Evolutionary conservation across 2,113 vertebrate species (phyloP).

Genomic region (Brachypodius melanocephalos): DNA sequence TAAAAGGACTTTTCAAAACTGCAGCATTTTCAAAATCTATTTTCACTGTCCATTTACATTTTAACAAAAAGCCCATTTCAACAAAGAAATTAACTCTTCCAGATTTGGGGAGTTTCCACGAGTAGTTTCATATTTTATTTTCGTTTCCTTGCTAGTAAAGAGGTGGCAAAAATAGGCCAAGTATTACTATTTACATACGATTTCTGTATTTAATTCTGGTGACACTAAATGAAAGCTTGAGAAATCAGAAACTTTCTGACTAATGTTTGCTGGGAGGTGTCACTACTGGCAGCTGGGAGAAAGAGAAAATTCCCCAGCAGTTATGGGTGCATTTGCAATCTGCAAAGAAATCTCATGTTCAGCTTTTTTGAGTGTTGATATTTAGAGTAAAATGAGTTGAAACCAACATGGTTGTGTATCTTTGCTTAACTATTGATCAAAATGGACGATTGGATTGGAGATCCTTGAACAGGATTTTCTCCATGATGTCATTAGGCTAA

Average conservation of each 20-base stretch:
- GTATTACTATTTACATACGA: background rate
- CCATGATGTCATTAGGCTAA: background rate
- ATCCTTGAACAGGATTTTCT: background rate
- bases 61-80: background rate
- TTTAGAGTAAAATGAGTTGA: background rate
- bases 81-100: background rate
- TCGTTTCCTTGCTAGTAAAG: background rate
- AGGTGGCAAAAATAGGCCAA: background rate
- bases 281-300: background rate
- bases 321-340: background rate
- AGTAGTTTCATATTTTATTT: background rate
- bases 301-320: background rate
- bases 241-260: background rate
- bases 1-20: background rate
- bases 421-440: background rate
- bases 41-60: background rate
- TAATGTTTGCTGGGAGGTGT: background rate
- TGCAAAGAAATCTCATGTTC: background rate
- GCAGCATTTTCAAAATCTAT: background rate
- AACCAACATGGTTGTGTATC: background rate
- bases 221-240: background rate
- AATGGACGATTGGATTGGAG: background rate
- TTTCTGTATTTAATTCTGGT: background rate
- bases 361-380: background rate
- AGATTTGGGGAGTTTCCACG: background rate